Base-by-base conservation (phyloP, 2,797 vertebrate genomes). In the Manis javanica region DNA sequence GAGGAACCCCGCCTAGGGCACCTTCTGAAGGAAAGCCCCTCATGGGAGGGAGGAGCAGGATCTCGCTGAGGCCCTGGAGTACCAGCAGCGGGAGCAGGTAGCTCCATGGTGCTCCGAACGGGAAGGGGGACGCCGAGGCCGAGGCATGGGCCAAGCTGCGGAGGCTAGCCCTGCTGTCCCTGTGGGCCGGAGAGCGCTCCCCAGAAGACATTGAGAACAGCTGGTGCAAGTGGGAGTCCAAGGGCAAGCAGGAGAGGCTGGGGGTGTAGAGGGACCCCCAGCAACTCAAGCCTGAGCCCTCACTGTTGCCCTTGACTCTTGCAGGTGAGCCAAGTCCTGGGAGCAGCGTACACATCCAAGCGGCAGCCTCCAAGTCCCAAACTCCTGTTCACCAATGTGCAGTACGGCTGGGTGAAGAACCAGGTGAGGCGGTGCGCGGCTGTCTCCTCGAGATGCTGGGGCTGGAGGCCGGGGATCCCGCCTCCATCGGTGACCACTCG, bases 271-370 rank as follows among this genome's bases (percentile, higher is more conserved):
- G 71, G 49, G n/a, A 2, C 10, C 21, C 13, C 55, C 26, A 13
- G 5, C 3, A 2, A 2, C 37, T 15, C n/a, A 10, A 34, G 21
- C 86, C 37, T 0, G 23, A 82, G 63, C 77, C 85, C 51, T 75
- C 49, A 55, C 46, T 66, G 34, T 46, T 11, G 7, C 49, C 79
- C 5, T 0, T 31, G 66, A 77, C 79, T 61, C 61, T 23, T 51
- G 34, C 93, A 98, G 97, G 72, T 26, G 86, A 98, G 96, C 85
- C 90, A 39, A 59, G 64, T 97, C 2, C 6, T 97, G 14, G 96
- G 97, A 61, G 42, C 55, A 1, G 87, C 71, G 0, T 97, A 90
- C 75, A 96, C 96, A 72, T 93, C 89, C 77, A 97, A 19, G 84
- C 34, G 59, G 4, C 46, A 23, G 31, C 6, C 8, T 0, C 42